Conservation (phyloP, 92 coral and sea anemone genomes). For the Meandrina meandrites region DNA sequence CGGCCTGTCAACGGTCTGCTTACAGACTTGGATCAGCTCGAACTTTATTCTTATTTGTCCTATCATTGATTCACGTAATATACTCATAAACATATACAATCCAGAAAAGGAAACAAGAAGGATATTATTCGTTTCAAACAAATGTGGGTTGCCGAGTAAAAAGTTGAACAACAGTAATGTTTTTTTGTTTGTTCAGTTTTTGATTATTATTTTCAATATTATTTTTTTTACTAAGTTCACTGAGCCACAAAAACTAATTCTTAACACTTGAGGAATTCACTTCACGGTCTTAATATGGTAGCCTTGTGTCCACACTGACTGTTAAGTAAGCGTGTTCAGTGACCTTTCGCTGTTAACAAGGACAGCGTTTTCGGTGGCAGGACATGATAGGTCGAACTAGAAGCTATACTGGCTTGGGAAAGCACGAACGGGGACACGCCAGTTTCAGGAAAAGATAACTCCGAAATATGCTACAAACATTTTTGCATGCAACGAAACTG, state of each 20-base stretch:
- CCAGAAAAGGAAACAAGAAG: neutral
- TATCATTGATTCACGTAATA: neutral
- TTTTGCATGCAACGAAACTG: neutral
- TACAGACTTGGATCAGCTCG: neutral
- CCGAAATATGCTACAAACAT: too few relatives aligned
- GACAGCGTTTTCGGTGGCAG: neutral
- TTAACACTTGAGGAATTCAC: constrained; percentile 18
- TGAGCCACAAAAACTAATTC: neutral
- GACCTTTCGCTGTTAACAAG: too few relatives aligned
- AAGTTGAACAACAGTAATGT: neutral
- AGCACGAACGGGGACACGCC: neutral
- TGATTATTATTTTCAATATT: too few relatives aligned
- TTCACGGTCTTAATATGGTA: neutral
- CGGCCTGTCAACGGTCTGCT: neutral
- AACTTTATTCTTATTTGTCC: neutral
- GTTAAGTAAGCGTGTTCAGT: too few relatives aligned
- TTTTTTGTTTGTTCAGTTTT: too few relatives aligned
- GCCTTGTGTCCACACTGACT: too few relatives aligned
- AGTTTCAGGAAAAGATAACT: neutral
- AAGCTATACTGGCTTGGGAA: neutral
- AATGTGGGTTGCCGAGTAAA: neutral
- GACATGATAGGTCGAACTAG: neutral
- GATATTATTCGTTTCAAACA: neutral
- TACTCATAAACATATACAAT: neutral
- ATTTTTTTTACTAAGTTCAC: neutral